phyloP scores from a whole-genome alignment of 2,888 invertebrate genomes.

The Leucania comma region DNA sequence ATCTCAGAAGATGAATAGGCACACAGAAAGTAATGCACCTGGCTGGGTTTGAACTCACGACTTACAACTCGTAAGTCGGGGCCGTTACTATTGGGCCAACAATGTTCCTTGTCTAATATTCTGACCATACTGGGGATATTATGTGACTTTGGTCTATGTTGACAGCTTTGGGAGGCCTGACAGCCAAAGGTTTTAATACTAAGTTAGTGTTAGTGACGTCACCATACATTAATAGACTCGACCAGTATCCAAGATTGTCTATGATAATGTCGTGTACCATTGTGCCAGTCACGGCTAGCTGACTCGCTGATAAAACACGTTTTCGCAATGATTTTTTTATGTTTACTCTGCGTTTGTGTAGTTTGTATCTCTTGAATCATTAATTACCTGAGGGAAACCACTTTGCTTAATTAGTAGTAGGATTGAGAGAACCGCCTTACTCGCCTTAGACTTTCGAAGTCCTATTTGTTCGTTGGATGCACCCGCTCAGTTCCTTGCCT shows the following conservation, averaged over 20 bases:
- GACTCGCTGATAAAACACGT: constrained; percentile 42
- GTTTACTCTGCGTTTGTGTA: not conserved
- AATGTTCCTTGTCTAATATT: too few species aligned
- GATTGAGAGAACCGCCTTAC: not conserved
- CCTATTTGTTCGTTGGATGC: constrained; percentile 1
- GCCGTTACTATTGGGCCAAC: too few species aligned
- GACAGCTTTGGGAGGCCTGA: not conserved
- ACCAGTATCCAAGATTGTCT: constrained; percentile 17
- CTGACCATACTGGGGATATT: not conserved
- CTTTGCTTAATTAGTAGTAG: not conserved
- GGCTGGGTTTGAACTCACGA: too few species aligned
- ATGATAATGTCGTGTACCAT: constrained; percentile 35
- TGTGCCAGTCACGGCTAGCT: constrained; percentile 30
- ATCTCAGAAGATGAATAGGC: too few species aligned
- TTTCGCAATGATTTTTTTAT: constrained; percentile 27
- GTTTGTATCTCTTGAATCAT: not conserved
- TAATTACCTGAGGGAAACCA: not conserved
- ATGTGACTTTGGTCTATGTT: not conserved
- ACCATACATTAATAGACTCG: not conserved
- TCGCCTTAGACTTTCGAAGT: constrained; percentile 1
- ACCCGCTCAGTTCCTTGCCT: not conserved
- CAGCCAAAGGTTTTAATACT: not conserved
- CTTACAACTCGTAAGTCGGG: too few species aligned
- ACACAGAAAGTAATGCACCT: too few species aligned
- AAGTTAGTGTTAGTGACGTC: constrained; percentile 8